Base-by-base conservation (phyloP, 2,888 invertebrate species). In the Reticulitermes lucifugus region DNA sequence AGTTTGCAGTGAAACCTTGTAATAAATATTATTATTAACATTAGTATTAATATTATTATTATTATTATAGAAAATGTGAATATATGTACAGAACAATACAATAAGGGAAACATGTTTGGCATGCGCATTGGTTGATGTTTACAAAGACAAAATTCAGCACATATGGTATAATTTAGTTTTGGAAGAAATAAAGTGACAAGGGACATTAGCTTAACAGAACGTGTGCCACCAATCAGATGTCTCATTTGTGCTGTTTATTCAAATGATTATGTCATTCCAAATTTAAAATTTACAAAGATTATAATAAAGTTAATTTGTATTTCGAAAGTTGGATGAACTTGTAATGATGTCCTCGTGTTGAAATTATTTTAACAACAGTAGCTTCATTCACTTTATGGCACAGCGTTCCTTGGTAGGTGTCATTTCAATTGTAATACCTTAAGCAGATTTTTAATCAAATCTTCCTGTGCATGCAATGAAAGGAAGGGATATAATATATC, bases 11-110 rank as follows among this genome's bases (percentile, higher is more conserved):
- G 86, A 86, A 84, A 86, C 85, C 85, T 86, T 86, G 87, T 87
- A 87, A 86, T 87, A 86, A 87, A 87, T 85, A 75, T 86, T 87
- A 87, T 86, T 85, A 81, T 65, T 77, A 77, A 51, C 46, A 77
- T 55, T 80, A 60, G 60, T 80, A 80, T 60, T 80, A 80, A 29
- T 80, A 60, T 80, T 80, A 87, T 87, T 86, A 87, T 87, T 87
- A 84, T 81, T 35, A 35, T 59, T 86, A 87, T 86, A 87, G 87
- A 86, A 86, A 87, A 87, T 85, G 86, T 86, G 86, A 86, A 86
- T 87, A 86, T 87, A 87, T 87, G 60, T 87, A 87, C 87, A 87
- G 87, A 86, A 85, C 86, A 87, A 86, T 86, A 87, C 85, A 86
- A 85, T 86, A 85, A 86, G 86, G 87, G 87, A 86, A 86, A 86